Base-by-base conservation (phyloP, 2,797 vertebrate species). In the Cuniculus paca region DNA sequence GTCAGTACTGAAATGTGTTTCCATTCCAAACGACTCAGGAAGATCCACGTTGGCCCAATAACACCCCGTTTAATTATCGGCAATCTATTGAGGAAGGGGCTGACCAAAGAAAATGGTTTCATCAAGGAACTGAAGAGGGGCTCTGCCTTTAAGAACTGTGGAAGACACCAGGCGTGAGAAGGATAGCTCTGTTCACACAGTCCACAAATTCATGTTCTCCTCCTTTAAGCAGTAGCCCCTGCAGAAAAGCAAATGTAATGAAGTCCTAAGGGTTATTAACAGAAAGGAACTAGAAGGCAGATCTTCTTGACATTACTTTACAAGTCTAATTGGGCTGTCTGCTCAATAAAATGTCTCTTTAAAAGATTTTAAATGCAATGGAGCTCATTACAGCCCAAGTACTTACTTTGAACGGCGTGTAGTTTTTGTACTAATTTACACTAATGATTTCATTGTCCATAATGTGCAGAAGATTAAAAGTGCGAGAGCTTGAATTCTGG, bases 371-470 rank as follows among this genome's bases (percentile, higher is more conserved):
- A 98, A 98, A 95, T 94, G 61, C 58, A 98, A 45, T 28, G 75
- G 72, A 82, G 39, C 61, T 91, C 80, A 89, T 96, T 96, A 96
- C 22, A 97, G 39, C 26, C 61, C 48, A 95, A 93, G 54, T 82
- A 28, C 28, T 96, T 96, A 77, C 70, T 97, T 97, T 96, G 96
- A 97, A 83, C 72, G 89, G 72, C 31, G 58, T 63, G 39, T 74
- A 63, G 50, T 83, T 98, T 97, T 97, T 80, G 50, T 92, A 97
- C 97, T 94, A 98, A 98, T 84, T 97, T 91, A 95, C 96, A 90
- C n/a, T 92, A 95, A 98, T 75, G 26, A 96, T 95, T 88, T 82
- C 2, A 14, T 90, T 93, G 10, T 5, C 93, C 94, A 63, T 92
- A 13, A 54, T 56, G 19, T 48, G 14, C 77, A 22, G 16, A 91